phyloP scores from a whole-genome alignment of 2,888 invertebrate genomes.

The Cataglyphis rosenhaueri region DNA sequence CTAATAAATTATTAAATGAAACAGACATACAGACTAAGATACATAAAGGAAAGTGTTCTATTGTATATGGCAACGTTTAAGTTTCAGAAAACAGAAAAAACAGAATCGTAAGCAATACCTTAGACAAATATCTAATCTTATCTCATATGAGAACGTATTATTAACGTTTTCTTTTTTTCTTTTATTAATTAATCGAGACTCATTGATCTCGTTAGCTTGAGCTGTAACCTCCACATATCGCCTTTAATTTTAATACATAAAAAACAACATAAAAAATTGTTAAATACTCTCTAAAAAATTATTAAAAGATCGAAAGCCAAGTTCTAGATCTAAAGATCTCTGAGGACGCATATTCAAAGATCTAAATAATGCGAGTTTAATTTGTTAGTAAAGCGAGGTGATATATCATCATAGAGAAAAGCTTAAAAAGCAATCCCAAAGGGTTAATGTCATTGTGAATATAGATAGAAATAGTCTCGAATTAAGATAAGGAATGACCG shows the following conservation, averaged over 20 bases:
- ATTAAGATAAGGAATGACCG: not conserved
- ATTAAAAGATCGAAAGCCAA: not conserved
- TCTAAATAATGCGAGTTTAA: not conserved
- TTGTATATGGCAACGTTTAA: not conserved
- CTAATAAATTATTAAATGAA: not conserved
- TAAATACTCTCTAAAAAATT: not conserved
- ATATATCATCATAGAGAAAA: constrained; percentile 3
- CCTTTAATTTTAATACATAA: constrained; percentile 17
- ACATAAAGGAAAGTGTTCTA: not conserved
- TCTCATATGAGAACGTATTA: not conserved
- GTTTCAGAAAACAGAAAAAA: not conserved
- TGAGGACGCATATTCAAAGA: not conserved
- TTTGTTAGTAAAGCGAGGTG: constrained; percentile 6
- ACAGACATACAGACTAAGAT: not conserved
- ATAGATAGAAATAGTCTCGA: constrained; percentile 6
- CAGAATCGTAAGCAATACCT: not conserved
- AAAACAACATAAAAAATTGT: not conserved
- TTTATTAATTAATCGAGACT: not conserved
- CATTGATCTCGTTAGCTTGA: not conserved
- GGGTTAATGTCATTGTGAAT: not conserved
- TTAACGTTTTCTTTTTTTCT: not conserved
- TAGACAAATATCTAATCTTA: constrained; percentile 14
- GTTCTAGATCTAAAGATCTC: not conserved
- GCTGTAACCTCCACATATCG: not conserved
- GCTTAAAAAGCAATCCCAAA: constrained; percentile 12